Conservation (phyloP, 2,797 vertebrate genomes). For the Propithecus deckenii region DNA sequence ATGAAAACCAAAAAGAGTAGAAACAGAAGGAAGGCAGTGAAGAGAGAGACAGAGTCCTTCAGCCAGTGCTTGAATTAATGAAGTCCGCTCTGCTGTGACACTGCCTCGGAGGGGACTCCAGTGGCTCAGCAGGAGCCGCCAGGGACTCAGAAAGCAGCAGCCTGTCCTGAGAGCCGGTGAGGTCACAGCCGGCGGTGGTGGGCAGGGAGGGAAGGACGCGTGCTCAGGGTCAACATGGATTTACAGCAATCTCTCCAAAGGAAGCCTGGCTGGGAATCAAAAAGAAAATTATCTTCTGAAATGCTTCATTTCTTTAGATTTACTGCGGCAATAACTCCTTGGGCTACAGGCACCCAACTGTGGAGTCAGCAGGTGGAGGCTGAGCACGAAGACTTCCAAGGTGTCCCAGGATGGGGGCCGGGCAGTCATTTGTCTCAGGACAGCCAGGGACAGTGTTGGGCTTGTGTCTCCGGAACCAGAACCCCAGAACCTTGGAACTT, state of each 20-base stretch:
- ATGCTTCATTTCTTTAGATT: slow-evolving; percentile 23
- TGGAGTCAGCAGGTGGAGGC: neutral
- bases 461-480: neutral
- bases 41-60: neutral
- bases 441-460: no score
- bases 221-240: neutral
- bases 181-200: neutral
- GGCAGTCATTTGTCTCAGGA: neutral
- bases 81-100: neutral
- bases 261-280: slow-evolving; percentile 4
- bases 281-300: slow-evolving; percentile 32
- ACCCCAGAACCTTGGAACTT: neutral
- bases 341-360: neutral
- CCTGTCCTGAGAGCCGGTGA: neutral
- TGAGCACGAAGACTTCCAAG: neutral
- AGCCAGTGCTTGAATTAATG: neutral
- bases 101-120: neutral
- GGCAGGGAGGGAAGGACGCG: neutral
- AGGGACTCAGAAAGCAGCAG: neutral
- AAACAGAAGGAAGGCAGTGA: neutral
- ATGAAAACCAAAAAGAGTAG: neutral
- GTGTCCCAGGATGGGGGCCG: no score
- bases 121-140: neutral
- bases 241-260: neutral
- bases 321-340: neutral